Evolutionary conservation across 2,888 invertebrate species (phyloP), one percentile per base, ranked within the genome.

Genomic region (Agriopis marginaria): DNA sequence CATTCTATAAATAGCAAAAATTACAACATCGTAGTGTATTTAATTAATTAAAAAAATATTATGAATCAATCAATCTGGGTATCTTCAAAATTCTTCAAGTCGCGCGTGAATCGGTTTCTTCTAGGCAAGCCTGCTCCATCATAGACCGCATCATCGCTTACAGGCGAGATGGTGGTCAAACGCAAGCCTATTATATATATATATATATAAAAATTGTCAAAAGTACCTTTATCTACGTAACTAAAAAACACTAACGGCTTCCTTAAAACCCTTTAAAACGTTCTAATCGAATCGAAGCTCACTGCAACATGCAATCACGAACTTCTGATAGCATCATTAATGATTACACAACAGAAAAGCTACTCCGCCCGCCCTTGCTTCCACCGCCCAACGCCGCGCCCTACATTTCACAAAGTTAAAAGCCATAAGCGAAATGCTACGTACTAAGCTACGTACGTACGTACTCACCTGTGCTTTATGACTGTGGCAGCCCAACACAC

Each of bases 381-480:
- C 23, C 47, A 39, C 62, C 59, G 56, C 63, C 67, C 63, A 58
- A 53, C 47, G 17, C 14, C 39, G 63, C 42, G 63, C 42, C 68
- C 68, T 68, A 65, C 63, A 69, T 65, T 68, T 50, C 54, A 17
- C 66, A 55, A 59, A 59, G 14, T 63, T 51, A 62, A 76, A 71
- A 68, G 75, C 74, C 71, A 68, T 61, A 70, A 72, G 68, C 72
- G 65, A 56, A 62, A 56, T 17, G 63, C 62, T 47, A 60, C 14
- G 54, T 59, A 62, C 63, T 45, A 42, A 73, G 72, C 73, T 76
- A 60, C 69, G 51, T 71, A 77, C 77, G 77, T 68, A 72, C 78
- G 75, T 78, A 77, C 75, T 72, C 67, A 74, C 77, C 84, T 83
- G 85, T 82, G 83, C 82, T 85, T 74, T 77, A 76, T 71, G 76